Evolutionary conservation across 2,113 vertebrate species (phyloP).

Genomic region (Chiloscyllium plagiosum): DNA sequence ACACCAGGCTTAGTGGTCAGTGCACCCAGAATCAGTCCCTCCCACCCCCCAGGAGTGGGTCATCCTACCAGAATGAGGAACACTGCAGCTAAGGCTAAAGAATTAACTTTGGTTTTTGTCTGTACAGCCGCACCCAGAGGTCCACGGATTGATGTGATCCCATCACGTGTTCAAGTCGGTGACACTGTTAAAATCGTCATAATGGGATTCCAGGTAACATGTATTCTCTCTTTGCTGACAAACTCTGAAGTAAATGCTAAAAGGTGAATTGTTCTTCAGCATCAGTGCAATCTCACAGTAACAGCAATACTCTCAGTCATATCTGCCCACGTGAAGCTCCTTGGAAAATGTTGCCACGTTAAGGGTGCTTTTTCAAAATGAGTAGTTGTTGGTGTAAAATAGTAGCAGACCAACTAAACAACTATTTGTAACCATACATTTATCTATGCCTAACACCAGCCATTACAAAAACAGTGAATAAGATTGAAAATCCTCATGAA

Average conservation of each 20-base stretch:
- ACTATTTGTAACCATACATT: not conserved
- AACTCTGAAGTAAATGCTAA: not conserved
- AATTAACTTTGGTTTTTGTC: constrained; percentile 20
- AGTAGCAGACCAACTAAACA: not conserved
- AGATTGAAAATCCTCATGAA: not conserved
- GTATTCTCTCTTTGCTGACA: not conserved
- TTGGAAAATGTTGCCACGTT: not conserved
- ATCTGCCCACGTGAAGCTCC: not conserved
- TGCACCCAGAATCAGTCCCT: not conserved
- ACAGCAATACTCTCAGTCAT: not conserved
- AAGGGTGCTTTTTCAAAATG: not conserved
- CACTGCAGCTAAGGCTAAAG: not conserved
- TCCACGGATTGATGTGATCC: constrained; percentile 75
- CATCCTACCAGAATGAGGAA: not conserved
- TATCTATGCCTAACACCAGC: not conserved
- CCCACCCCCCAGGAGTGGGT: rapidly evolving
- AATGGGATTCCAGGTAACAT: constrained; percentile 76
- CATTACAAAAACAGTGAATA: not conserved
- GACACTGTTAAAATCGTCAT: constrained; percentile 80
- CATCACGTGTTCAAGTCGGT: constrained; percentile 72
- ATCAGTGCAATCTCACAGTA: not conserved
- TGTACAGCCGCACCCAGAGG: constrained; percentile 77
- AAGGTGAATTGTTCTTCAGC: not conserved
- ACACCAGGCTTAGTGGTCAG: too few species aligned
- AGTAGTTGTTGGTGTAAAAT: not conserved